phyloP scores from a whole-genome alignment of 2,113 vertebrate species.

The Castor canadensis region DNA sequence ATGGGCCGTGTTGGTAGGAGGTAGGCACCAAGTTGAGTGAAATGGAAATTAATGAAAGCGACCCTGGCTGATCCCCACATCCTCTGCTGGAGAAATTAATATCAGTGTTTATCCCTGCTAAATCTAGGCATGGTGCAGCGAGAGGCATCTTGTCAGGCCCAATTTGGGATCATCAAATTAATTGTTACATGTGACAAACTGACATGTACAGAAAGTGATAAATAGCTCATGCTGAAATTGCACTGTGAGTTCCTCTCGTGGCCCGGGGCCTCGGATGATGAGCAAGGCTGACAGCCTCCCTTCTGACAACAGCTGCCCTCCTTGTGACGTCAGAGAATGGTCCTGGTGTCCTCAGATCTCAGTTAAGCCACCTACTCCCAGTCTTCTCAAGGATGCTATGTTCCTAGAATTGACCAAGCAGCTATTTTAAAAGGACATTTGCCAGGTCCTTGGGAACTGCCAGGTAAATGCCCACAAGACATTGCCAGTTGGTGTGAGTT shows the following conservation, averaged over 20 bases:
- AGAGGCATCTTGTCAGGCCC: constrained; percentile 84
- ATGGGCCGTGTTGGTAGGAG: background rate
- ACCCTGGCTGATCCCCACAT: background rate
- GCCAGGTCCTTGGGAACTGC: background rate
- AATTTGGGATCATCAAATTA: constrained; percentile 81
- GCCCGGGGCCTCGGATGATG: constrained; percentile 47
- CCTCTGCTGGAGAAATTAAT: constrained; percentile 44
- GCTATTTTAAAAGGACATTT: background rate
- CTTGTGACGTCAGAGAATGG: background rate
- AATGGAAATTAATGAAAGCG: background rate
- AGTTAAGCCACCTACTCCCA: background rate
- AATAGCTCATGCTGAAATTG: constrained; percentile 58
- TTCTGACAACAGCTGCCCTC: background rate
- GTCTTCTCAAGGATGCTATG: background rate
- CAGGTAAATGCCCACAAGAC: background rate
- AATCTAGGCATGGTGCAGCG: constrained; percentile 82
- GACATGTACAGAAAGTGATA: constrained; percentile 59
- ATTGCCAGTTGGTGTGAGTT: background rate
- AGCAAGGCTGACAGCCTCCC: background rate
- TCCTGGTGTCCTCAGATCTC: background rate
- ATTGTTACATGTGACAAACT: constrained; percentile 74
- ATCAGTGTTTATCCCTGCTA: constrained; percentile 50
- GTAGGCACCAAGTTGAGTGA: background rate
- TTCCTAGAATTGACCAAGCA: background rate
- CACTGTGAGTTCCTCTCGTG: background rate